These are phyloP conservation scores for Drosophila helvetica DNA, from an alignment of 2,888 invertebrate genomes.

Conservation along the genomic window DNA sequence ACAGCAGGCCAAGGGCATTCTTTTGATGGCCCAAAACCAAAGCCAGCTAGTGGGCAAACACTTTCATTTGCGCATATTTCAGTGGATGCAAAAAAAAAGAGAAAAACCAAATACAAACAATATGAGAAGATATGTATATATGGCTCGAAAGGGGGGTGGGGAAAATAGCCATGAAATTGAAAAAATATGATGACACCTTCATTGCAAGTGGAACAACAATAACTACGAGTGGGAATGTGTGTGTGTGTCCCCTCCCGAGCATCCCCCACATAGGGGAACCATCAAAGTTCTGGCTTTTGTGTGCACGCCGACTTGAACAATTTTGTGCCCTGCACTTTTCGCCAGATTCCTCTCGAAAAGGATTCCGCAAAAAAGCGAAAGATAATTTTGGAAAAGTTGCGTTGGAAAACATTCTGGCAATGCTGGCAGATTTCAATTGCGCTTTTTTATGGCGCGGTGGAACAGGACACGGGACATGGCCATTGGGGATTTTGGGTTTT, in stretches of 20 bases:
- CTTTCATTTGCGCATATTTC: constrained; percentile 47
- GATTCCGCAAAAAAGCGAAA: constrained; percentile 22
- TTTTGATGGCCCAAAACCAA: background rate
- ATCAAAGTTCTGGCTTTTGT: constrained; percentile 46
- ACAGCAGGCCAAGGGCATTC: background rate
- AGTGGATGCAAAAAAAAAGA: background rate
- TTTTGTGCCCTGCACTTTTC: constrained; percentile 49
- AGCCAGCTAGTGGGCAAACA: constrained; percentile 9
- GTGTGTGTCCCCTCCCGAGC: constrained; percentile 12
- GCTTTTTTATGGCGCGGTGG: constrained; percentile 21
- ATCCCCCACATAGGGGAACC: background rate
- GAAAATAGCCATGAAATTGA: constrained; percentile 69
- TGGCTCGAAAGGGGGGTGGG: background rate
- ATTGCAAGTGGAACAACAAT: constrained; percentile 64
- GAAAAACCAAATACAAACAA: background rate
- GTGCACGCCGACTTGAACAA: constrained; percentile 54
- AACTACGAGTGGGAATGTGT: constrained; percentile 5
- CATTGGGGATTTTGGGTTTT: constrained; percentile 47
- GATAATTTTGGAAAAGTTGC: constrained; percentile 54
- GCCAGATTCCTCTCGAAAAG: constrained; percentile 39
- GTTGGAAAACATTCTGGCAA: constrained; percentile 43
- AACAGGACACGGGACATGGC: background rate
- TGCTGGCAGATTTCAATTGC: constrained; percentile 4
- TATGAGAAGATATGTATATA: constrained; percentile 20
- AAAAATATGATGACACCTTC: constrained; percentile 77